Conservation (phyloP, 1,140 invertebrate species). For the Hycleus phaleratus region DNA sequence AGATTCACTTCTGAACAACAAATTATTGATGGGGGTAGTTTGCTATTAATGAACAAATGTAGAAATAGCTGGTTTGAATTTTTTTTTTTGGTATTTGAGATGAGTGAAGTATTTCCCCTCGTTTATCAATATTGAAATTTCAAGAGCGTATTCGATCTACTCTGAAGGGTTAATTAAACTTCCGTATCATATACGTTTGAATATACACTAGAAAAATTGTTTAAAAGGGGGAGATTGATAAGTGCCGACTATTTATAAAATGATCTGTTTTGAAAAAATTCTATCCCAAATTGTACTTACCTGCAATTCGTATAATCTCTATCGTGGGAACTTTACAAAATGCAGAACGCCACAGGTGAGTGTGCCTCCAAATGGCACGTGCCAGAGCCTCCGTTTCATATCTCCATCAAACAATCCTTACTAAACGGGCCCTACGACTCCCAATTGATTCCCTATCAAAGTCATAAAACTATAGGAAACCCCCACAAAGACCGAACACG, state of each 20-base stretch:
- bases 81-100: too few relatives aligned
- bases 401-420: constrained; percentile 12
- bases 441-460: too few relatives aligned
- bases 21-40: too few relatives aligned
- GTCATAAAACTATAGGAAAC: too few relatives aligned
- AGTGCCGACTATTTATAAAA: not conserved
- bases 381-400: constrained; percentile 2
- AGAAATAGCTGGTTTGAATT: too few relatives aligned
- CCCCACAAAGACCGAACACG: too few relatives aligned
- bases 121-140: constrained; percentile 21
- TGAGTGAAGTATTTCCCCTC: not conserved
- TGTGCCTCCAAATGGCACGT: constrained; percentile 9
- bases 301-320: not conserved
- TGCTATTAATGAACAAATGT: too few relatives aligned
- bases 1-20: too few relatives aligned
- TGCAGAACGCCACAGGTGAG: constrained; percentile 9
- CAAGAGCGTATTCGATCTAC: constrained; percentile 9
- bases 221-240: not conserved
- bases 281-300: constrained; percentile 1
- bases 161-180: constrained; percentile 9
- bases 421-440: not conserved
- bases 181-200: not conserved
- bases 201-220: not conserved
- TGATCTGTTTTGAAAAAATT: not conserved
- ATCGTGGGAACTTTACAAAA: constrained; percentile 5